Conservation (phyloP, 2,797 vertebrate genomes). For the Myotis planiceps region DNA sequence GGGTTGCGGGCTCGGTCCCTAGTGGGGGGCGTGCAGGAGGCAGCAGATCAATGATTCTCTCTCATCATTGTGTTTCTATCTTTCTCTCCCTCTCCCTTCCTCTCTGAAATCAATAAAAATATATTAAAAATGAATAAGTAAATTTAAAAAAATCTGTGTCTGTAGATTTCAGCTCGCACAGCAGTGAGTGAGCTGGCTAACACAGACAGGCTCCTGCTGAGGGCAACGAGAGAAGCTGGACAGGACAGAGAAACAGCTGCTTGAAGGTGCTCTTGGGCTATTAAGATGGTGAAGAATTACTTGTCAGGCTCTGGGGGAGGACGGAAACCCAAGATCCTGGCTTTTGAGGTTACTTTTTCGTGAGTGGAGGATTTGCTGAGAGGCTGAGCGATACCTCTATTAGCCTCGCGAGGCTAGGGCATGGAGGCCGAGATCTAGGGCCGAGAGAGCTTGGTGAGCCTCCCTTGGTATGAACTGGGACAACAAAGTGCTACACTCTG, state of each 20-base stretch:
- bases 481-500: background rate
- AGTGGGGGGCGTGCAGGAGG: too few species aligned
- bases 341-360: background rate
- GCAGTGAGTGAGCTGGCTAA: rapidly evolving
- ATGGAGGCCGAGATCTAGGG: background rate
- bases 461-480: too few species aligned
- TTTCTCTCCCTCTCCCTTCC: too few species aligned
- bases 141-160: background rate
- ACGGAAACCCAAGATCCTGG: background rate
- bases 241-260: background rate
- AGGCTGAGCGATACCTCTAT: background rate
- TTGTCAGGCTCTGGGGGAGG: background rate
- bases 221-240: background rate
- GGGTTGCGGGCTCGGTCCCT: too few species aligned
- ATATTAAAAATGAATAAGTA: too few species aligned
- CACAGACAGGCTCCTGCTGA: background rate
- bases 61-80: too few species aligned
- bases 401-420: background rate
- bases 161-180: background rate
- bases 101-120: too few species aligned
- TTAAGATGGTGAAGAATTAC: background rate
- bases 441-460: background rate
- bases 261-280: background rate
- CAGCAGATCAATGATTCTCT: too few species aligned
- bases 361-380: background rate